phyloP scores from a whole-genome alignment of 2,888 invertebrate genomes.

The Unio delphinus region DNA sequence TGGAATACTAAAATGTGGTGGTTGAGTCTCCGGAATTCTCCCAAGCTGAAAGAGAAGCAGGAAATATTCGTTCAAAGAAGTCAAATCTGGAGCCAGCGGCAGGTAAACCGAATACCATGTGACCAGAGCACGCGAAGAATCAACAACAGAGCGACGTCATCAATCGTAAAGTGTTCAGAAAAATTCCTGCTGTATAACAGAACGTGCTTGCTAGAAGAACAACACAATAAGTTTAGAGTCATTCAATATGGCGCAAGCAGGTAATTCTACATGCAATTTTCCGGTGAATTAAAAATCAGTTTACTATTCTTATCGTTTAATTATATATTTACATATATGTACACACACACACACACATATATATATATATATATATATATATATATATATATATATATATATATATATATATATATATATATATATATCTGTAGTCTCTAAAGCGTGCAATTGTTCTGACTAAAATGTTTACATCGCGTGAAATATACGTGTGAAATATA shows the following conservation, averaged over 20 bases:
- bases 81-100: constrained; percentile 50
- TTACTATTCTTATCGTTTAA: too few species aligned
- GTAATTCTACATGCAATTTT: constrained; percentile 20
- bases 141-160: constrained; percentile 29
- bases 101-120: constrained; percentile 45
- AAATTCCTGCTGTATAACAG: constrained; percentile 51
- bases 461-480: too few species aligned
- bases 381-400: too few species aligned
- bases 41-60: constrained; percentile 54
- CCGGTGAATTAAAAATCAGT: too few species aligned
- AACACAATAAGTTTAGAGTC: constrained; percentile 45
- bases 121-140: constrained; percentile 41
- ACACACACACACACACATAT: too few species aligned
- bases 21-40: constrained; percentile 52
- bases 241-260: constrained; percentile 52
- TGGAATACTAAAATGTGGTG: constrained; percentile 60
- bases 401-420: too few species aligned
- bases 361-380: too few species aligned
- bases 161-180: constrained; percentile 44
- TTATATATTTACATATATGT: too few species aligned
- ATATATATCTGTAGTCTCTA: too few species aligned
- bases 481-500: too few species aligned
- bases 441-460: too few species aligned
- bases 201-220: constrained; percentile 49
- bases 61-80: constrained; percentile 49